These are phyloP conservation scores for Geococcyx californianus DNA, from an alignment of 2,113 vertebrate species.

Conservation along the genomic window DNA sequence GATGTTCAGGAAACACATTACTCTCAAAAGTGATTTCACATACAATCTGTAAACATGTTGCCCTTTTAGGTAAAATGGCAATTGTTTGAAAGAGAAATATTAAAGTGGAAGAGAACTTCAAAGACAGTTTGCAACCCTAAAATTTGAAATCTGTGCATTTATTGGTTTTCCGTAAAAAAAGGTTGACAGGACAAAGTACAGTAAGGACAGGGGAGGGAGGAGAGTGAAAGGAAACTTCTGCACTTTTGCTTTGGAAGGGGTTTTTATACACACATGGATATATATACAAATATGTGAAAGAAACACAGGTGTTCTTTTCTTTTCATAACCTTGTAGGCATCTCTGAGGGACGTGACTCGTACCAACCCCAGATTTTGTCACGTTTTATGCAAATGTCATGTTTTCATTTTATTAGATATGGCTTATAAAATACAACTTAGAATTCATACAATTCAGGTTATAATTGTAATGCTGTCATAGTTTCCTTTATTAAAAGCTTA, in stretches of 20 bases:
- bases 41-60: background rate
- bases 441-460: background rate
- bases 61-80: constrained; percentile 46
- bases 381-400: background rate
- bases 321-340: background rate
- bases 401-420: background rate
- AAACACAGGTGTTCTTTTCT: background rate
- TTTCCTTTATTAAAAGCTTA: background rate
- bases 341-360: background rate
- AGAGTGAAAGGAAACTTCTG: background rate
- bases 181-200: background rate
- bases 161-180: background rate
- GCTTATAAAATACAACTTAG: background rate
- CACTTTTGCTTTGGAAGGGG: background rate
- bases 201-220: background rate
- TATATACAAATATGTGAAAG: background rate
- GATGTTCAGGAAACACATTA: constrained; percentile 24
- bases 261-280: background rate
- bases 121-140: background rate
- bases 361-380: background rate
- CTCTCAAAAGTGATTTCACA: constrained; percentile 19
- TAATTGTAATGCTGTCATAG: background rate
- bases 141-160: background rate
- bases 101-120: background rate
- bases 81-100: constrained; percentile 36